These are phyloP conservation scores for Drosophila arawakana DNA, from an alignment of 1,140 invertebrate genomes.

Conservation along the genomic window DNA sequence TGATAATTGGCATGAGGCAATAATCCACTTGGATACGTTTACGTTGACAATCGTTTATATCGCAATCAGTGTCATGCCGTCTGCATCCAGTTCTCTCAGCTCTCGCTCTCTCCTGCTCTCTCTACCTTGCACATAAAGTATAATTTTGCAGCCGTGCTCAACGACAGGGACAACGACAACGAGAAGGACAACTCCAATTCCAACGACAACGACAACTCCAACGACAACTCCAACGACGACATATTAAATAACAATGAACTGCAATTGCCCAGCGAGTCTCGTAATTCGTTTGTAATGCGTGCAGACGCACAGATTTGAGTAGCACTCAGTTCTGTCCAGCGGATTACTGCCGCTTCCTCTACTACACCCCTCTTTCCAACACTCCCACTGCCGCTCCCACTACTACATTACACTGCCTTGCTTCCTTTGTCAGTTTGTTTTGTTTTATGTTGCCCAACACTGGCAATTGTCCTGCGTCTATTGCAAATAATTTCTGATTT, in stretches of 20 bases:
- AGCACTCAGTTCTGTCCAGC: constrained; percentile 43
- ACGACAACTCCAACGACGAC: constrained; percentile 49
- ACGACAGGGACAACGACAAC: constrained; percentile 34
- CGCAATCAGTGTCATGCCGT: constrained; percentile 80
- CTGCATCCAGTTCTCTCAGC: constrained; percentile 39
- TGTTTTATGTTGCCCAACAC: constrained; percentile 60
- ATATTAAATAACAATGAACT: constrained; percentile 83
- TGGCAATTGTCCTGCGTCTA: constrained; percentile 52
- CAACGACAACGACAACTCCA: constrained; percentile 8
- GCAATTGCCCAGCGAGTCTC: constrained; percentile 80
- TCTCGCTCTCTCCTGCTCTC: constrained; percentile 19
- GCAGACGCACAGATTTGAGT: constrained; percentile 82
- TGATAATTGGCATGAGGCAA: constrained; percentile 83
- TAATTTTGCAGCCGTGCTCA: constrained; percentile 66
- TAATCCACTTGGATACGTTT: constrained; percentile 83
- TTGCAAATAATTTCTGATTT: constrained; percentile 75
- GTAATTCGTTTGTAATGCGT: constrained; percentile 82
- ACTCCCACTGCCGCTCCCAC: background rate
- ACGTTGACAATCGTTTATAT: constrained; percentile 83
- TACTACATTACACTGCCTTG: constrained; percentile 1
- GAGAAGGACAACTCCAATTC: background rate
- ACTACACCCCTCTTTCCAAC: background rate
- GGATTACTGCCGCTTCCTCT: background rate
- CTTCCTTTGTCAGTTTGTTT: constrained; percentile 48
- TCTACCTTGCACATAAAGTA: constrained; percentile 67